Evolutionary conservation across 2,797 vertebrate genomes (phyloP), one percentile per base, ranked within the genome.

Genomic region (Malacoctenus gilli): DNA sequence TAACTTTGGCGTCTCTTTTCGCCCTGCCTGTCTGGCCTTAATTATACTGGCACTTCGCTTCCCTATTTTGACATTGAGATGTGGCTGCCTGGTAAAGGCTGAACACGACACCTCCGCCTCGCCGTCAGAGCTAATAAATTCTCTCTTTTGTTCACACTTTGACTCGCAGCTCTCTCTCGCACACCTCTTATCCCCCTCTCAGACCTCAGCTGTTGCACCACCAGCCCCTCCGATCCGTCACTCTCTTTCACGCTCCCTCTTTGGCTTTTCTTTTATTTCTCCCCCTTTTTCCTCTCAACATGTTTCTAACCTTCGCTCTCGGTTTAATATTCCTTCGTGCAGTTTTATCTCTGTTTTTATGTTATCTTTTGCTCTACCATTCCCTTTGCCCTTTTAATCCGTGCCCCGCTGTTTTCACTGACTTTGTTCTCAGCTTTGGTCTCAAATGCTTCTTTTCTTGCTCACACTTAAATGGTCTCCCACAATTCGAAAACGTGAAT

Each of bases 11-110:
- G 16, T 11, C 16, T 18, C 39, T 19, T 14, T 15, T 36, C 16
- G 30, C 35, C 43, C 47, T 38, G 44, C 63, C 30, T 48, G 52
- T 48, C 30, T 54, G 0, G 1, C 28, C 41, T 49, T 60, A 43
- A 55, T 74, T 66, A 63, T 43, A 48, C 47, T 32, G 22, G 42
- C 48, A 40, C 48, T 36, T 71, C 41, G 53, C 22, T 30, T 38
- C 43, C 35, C 70, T 49, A 49, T 55, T 65, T 57, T 72, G 48
- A 72, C 59, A 71, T 74, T 72, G 62, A 79, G 62, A 77, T 72
- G 62, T 61, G 64, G 66, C 56, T 36, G 71, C 62, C 67, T 67
- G 52, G 50, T 47, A 64, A 60, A 69, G 54, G 65, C 38, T 52
- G 66, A 70, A 54, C 44, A 79, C 4, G 4, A 58, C 53, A 66